Percentiles rank a stretch among this genome's conserved stretches.
Conservation (phyloP, 2,888 invertebrate species). For the Calliphora vomitoria region DNA sequence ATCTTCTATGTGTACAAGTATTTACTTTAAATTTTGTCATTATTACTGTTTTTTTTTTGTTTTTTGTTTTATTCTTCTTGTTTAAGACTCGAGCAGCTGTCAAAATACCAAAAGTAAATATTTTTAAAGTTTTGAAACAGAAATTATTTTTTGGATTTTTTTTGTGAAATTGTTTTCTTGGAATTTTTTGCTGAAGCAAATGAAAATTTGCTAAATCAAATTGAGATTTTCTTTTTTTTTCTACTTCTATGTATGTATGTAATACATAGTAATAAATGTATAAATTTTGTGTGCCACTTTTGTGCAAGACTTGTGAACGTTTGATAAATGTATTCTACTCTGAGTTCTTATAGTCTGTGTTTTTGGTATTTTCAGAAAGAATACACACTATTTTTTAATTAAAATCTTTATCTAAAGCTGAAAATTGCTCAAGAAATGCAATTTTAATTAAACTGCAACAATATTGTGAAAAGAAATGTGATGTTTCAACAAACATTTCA, state of each 20-base stretch:
- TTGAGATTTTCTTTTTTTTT: slow-evolving; percentile 30
- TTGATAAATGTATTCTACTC: slow-evolving; percentile 38
- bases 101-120: slow-evolving; percentile 73
- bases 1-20: slow-evolving; percentile 51
- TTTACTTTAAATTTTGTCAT: slow-evolving; percentile 72
- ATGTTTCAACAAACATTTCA: slow-evolving; percentile 45
- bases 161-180: slow-evolving; percentile 52
- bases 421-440: slow-evolving; percentile 55
- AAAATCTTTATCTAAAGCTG: slow-evolving; percentile 37
- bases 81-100: slow-evolving; percentile 66
- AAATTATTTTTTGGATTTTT: slow-evolving; percentile 37
- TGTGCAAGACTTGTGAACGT: slow-evolving; percentile 35
- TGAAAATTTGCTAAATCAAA: slow-evolving; percentile 49
- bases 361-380: slow-evolving; percentile 22
- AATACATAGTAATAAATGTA: background rate
- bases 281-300: background rate
- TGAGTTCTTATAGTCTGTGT: slow-evolving; percentile 14
- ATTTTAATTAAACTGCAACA: slow-evolving; percentile 68
- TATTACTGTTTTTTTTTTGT: slow-evolving; percentile 32
- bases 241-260: background rate
- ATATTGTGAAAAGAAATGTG: slow-evolving; percentile 42
- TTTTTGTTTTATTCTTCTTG: slow-evolving; percentile 41
- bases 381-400: slow-evolving; percentile 46
- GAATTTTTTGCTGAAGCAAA: slow-evolving; percentile 37
- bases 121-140: slow-evolving; percentile 64